Conservation (phyloP, 2,113 vertebrate genomes). For the Boulengeromyrus knoepffleri region DNA sequence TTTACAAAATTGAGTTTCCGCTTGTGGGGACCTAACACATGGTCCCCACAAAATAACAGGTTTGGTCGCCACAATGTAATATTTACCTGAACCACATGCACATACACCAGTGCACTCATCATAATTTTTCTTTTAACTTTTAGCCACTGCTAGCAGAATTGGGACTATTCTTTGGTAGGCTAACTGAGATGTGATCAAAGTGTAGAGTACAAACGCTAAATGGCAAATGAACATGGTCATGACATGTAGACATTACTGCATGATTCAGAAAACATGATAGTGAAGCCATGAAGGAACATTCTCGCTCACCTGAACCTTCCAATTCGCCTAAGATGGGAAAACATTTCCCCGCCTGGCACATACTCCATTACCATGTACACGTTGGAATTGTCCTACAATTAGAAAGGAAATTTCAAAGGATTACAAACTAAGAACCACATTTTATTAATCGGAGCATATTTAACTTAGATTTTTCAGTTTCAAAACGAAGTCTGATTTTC, state of each 20-base stretch:
- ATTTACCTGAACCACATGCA: not conserved
- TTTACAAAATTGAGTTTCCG: not conserved
- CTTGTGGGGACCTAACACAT: not conserved
- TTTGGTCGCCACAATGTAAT: not conserved
- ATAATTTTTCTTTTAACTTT: not conserved
- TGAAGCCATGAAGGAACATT: not conserved
- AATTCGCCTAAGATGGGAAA: conserved; percentile 97
- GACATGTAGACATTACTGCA: not conserved
- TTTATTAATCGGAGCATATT: not conserved
- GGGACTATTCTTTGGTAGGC: not conserved
- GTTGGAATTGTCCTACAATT: conserved; percentile 92
- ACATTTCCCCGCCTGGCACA: conserved; percentile 98
- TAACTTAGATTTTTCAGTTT: not conserved
- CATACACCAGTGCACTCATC: not conserved
- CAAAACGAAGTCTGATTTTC: not conserved
- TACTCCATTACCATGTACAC: conserved; percentile 99
- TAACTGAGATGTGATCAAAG: not conserved
- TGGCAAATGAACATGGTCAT: not conserved
- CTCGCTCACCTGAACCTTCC: conserved; percentile 88
- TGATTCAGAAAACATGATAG: not conserved
- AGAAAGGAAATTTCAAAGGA: conserved; percentile 18
- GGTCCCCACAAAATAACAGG: not conserved
- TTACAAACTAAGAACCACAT: not conserved
- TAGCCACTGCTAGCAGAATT: not conserved
- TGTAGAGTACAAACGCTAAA: not conserved